phyloP scores from a whole-genome alignment of 1,140 invertebrate genomes.

The Antheraea mylitta region DNA sequence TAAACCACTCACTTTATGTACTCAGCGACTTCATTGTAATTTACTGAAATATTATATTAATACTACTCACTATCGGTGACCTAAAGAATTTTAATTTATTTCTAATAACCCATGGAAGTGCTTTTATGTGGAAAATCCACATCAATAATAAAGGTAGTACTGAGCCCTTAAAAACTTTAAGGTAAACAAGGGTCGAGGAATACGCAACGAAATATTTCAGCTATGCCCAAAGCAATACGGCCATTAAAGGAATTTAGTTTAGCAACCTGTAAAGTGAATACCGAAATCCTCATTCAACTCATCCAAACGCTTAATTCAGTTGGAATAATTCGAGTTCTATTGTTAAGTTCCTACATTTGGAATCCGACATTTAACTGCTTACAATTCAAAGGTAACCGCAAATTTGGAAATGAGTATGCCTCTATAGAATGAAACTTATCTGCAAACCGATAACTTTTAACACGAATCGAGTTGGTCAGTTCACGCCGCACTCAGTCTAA shows the following conservation, averaged over 20 bases:
- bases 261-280: slow-evolving; percentile 61
- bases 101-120: slow-evolving; percentile 16
- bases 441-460: slow-evolving; percentile 71
- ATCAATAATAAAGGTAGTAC: slow-evolving; percentile 19
- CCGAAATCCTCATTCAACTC: slow-evolving; percentile 67
- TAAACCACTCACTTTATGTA: slow-evolving; percentile 66
- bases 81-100: slow-evolving; percentile 16
- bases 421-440: slow-evolving; percentile 68
- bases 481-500: slow-evolving; percentile 36
- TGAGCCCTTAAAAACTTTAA: slow-evolving; percentile 27
- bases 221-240: slow-evolving; percentile 41
- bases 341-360: slow-evolving; percentile 71
- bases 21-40: slow-evolving; percentile 62
- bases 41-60: slow-evolving; percentile 28
- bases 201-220: slow-evolving; percentile 41
- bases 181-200: slow-evolving; percentile 33
- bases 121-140: slow-evolving; percentile 14
- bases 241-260: slow-evolving; percentile 51
- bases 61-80: slow-evolving; percentile 17
- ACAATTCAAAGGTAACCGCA: slow-evolving; percentile 75
- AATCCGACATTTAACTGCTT: slow-evolving; percentile 71
- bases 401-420: slow-evolving; percentile 67
- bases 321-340: slow-evolving; percentile 73
- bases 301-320: slow-evolving; percentile 67
- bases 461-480: slow-evolving; percentile 47